Evolutionary conservation across 2,797 vertebrate species (phyloP).

Genomic region (Chelmon rostratus): DNA sequence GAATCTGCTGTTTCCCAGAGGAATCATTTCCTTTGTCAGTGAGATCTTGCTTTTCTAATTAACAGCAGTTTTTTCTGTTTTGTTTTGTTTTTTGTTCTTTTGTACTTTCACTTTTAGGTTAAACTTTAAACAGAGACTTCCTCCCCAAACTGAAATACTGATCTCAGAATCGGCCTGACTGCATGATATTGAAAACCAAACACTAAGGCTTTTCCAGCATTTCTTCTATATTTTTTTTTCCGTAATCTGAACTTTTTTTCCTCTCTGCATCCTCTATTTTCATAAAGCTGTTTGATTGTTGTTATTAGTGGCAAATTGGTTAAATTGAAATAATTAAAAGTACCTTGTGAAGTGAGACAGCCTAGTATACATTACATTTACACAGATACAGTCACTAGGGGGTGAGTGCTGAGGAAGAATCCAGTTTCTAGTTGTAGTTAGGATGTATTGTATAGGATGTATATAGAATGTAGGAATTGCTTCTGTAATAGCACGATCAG

Average conservation of each 20-base stretch:
- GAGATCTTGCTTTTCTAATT: slow-evolving; percentile 42
- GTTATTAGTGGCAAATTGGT: neutral
- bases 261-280: neutral
- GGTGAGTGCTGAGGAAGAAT: too few species aligned
- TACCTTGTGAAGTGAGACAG: neutral
- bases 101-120: slow-evolving; percentile 6
- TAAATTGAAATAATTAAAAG: neutral
- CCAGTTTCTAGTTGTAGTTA: too few species aligned
- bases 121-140: slow-evolving; percentile 21
- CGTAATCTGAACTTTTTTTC: neutral
- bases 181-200: neutral
- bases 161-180: neutral
- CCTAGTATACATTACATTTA: too few species aligned
- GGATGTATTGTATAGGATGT: too few species aligned
- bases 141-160: neutral
- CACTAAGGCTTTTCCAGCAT: neutral
- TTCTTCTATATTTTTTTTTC: neutral
- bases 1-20: slow-evolving; percentile 30
- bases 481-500: neutral
- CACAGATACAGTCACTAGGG: too few species aligned
- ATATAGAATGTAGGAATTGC: too few species aligned
- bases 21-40: slow-evolving; percentile 32
- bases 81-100: too few species aligned
- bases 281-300: neutral
- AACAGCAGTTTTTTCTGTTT: slow-evolving; percentile 20